Evolutionary conservation across 2,113 vertebrate species (phyloP), one percentile per base, ranked within the genome.

Genomic region (Hypomesus transpacificus): DNA sequence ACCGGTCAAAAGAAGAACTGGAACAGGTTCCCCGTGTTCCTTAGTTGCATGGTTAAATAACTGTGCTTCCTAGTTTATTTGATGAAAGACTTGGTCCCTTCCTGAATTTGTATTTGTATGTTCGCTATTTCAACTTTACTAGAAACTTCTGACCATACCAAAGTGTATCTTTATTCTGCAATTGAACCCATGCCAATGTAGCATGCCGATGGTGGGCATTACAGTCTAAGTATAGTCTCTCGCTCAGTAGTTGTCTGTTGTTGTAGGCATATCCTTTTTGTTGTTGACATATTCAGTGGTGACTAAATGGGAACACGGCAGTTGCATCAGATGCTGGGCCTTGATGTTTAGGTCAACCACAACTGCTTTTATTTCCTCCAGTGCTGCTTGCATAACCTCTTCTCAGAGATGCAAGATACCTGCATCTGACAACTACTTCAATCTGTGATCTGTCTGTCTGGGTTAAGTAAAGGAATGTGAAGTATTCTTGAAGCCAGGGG

Each of bases 271-370:
- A 6, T 2, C 52, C 51, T 57, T 76, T 52, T 77, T 78, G 68
- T 64, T 56, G 53, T 26, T 73, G 63, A 1, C 53, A 1, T 17
- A 69, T 63, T 78, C 60, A 61, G 68, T 11, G 1, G 67, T 16
- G 70, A 73, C 56, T 34, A 22, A 22, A 59, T 18, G 18, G 34
- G 5, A 68, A 63, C 21, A 68, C 31, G 71, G 52, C 22, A 51
- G 58, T 85, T 82, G 69, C 75, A 50, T 78, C 78, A 80, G 56
- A 52, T 31, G 13, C 66, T 64, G 21, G 64, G 31, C 71, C 58
- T 70, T 68, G 82, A 54, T 72, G 21, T 16, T 65, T 61, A 71
- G 65, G n/a, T 75, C 69, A 82, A 75, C 76, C 68, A 50, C 70
- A 76, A 18, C 61, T 2, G 0, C 70, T 22, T 66, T 20, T 68